phyloP scores from a whole-genome alignment of 2,797 vertebrate species.

The Spinus olivaceus region DNA sequence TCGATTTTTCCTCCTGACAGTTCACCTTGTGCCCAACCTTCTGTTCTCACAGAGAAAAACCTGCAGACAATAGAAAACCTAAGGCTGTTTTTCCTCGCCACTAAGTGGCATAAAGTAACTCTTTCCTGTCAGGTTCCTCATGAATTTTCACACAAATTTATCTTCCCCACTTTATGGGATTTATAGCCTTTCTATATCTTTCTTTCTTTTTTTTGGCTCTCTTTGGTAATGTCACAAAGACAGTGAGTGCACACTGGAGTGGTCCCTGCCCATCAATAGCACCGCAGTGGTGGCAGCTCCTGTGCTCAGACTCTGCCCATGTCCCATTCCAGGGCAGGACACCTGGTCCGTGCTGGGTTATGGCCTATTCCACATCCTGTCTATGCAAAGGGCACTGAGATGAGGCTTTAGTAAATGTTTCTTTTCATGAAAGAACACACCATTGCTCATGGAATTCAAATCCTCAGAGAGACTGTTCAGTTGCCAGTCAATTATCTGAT shows the following conservation, averaged over 20 bases:
- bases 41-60: conserved; percentile 68
- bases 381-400: neutral
- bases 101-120: conserved; percentile 34
- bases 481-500: neutral
- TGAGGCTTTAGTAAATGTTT: neutral
- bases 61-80: conserved; percentile 61
- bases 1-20: conserved; percentile 71
- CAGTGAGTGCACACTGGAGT: neutral
- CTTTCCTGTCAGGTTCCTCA: conserved; percentile 54
- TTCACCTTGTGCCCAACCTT: conserved; percentile 76
- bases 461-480: neutral
- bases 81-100: conserved; percentile 9
- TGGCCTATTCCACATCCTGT: neutral
- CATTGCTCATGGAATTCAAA: neutral
- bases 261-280: neutral
- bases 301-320: neutral
- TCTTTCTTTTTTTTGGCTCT: neutral
- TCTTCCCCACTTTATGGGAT: neutral
- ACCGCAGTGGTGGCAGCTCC: neutral
- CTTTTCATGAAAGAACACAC: neutral
- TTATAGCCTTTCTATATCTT: neutral
- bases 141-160: conserved; percentile 27
- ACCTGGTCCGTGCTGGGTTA: neutral
- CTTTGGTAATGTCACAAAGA: neutral
- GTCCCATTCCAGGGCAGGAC: neutral